A percentile compares a stretch with the other conserved stretches of the same genome.
phyloP scores from a whole-genome alignment of 2,888 invertebrate species.

The Carcina quercana region DNA sequence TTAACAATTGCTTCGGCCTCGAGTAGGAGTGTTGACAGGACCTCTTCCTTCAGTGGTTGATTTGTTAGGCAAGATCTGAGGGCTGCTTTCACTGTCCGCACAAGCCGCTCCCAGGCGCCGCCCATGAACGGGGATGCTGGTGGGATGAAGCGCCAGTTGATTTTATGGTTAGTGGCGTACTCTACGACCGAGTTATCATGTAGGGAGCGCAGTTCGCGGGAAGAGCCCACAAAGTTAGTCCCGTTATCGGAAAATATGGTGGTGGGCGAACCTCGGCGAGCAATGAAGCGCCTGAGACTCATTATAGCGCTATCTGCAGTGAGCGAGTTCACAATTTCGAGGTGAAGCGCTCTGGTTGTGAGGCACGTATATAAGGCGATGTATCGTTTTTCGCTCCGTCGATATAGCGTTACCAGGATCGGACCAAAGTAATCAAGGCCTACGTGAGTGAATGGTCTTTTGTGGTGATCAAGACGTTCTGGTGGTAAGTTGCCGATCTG shows the following conservation, averaged over 20 bases:
- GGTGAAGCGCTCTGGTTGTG: constrained; percentile 2
- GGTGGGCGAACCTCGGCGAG: constrained; percentile 11
- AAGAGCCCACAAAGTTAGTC: constrained; percentile 10
- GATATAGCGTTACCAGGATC: constrained; percentile 6
- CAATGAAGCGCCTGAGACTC: constrained; percentile 9
- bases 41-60: constrained; percentile 8
- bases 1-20: constrained; percentile 7
- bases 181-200: no score
- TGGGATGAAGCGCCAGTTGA: constrained; percentile 6
- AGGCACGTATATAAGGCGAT: constrained; percentile 13
- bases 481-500: constrained; percentile 13
- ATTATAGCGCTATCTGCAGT: constrained; percentile 5
- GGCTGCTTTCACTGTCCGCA: constrained; percentile 1
- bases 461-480: constrained; percentile 12
- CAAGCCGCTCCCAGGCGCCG: constrained; percentile 5
- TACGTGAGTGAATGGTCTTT: constrained; percentile 8
- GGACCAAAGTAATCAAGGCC: constrained; percentile 11
- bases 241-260: constrained; percentile 12
- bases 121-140: constrained; percentile 7
- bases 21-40: constrained; percentile 5
- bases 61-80: constrained; percentile 3
- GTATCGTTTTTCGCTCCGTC: no score
- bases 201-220: constrained; percentile 2
- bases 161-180: no score
- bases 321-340: constrained; percentile 1